Conservation (phyloP, 2,888 invertebrate species). For the Apomyelois bistriatella region DNA sequence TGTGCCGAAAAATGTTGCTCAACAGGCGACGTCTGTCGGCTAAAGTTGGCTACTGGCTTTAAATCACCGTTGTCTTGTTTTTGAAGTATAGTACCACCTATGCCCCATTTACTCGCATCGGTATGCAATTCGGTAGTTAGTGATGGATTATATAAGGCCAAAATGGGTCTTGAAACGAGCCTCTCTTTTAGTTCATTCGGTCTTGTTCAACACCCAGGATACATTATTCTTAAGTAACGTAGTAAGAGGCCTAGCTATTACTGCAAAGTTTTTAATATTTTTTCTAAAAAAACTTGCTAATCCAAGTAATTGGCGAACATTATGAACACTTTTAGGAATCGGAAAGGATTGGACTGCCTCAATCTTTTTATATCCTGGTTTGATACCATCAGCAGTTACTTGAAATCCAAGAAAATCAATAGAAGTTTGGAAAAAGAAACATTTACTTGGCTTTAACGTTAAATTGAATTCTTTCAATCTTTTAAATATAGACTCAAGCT, state of each 20-base stretch:
- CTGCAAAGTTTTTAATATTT: neutral
- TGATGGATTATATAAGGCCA: conserved; percentile 9
- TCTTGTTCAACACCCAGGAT: conserved; percentile 1
- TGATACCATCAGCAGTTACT: neutral
- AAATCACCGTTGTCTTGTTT: no score
- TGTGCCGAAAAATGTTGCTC: no score
- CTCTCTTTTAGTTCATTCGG: neutral
- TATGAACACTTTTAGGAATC: neutral
- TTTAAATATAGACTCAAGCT: neutral
- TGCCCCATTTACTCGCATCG: no score
- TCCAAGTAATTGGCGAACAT: conserved; percentile 3
- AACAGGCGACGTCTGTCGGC: no score
- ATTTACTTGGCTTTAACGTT: conserved; percentile 3
- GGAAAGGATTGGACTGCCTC: neutral
- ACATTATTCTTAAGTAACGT: neutral
- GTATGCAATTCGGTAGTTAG: no score
- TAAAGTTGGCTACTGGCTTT: no score
- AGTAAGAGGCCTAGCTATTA: neutral
- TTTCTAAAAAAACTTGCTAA: conserved; percentile 2
- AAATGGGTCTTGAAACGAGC: neutral
- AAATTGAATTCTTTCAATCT: neutral
- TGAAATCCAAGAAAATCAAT: conserved; percentile 5
- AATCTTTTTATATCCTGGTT: neutral
- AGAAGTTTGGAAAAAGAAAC: neutral
- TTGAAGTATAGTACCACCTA: no score